These are phyloP conservation scores for Acyrthosiphon pisum DNA, from an alignment of 1,140 invertebrate genomes.

Conservation along the genomic window DNA sequence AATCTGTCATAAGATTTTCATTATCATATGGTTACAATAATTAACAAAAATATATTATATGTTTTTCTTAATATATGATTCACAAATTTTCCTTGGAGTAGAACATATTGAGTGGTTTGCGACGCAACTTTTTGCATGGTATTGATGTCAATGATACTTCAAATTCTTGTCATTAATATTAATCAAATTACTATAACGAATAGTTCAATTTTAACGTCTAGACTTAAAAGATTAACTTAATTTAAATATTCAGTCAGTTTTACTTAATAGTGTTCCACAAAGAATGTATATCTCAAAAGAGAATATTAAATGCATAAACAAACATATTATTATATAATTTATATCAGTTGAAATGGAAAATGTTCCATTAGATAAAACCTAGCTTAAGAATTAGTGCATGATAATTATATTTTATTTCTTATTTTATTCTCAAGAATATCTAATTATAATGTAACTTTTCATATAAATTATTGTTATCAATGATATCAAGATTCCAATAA, in stretches of 20 bases:
- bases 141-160: no score
- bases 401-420: not conserved
- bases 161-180: no score
- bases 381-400: not conserved
- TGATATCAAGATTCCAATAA: not conserved
- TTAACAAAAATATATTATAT: no score
- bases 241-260: not conserved
- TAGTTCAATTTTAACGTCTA: not conserved
- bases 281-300: not conserved
- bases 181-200: not conserved
- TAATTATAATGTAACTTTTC: not conserved
- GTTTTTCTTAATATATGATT: no score
- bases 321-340: not conserved
- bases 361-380: not conserved
- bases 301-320: not conserved
- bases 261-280: not conserved
- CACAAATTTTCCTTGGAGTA: no score
- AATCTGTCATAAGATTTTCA: no score
- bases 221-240: not conserved
- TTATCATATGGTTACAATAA: no score
- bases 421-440: not conserved
- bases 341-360: not conserved
- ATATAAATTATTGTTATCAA: slow-evolving; percentile 4
- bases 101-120: no score
- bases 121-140: no score